phyloP scores from a whole-genome alignment of 2,888 invertebrate species.

The Melinaea marsaeus region DNA sequence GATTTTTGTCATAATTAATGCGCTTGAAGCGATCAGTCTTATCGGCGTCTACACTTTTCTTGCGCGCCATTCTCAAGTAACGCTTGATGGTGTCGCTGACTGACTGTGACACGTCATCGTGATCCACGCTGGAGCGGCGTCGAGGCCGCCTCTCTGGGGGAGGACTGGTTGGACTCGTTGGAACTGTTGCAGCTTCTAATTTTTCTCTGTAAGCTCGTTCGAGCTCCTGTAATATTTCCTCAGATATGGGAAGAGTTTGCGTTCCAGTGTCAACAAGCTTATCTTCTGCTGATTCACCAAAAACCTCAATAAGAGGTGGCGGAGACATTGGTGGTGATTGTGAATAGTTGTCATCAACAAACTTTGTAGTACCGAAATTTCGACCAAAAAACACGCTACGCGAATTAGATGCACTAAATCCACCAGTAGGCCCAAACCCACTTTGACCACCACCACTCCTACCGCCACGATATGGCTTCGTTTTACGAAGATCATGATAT shows the following conservation, averaged over 20 bases:
- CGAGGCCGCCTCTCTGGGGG: constrained; percentile 66
- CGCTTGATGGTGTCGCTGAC: constrained; percentile 92
- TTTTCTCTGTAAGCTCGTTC: constrained; percentile 68
- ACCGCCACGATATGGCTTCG: constrained; percentile 74
- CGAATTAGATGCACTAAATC: constrained; percentile 63
- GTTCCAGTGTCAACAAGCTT: constrained; percentile 73
- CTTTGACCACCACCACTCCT: constrained; percentile 53
- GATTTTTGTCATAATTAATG: constrained; percentile 91
- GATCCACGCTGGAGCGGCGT: constrained; percentile 87
- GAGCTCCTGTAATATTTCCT: constrained; percentile 72
- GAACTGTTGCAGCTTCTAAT: constrained; percentile 61
- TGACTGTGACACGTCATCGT: constrained; percentile 91
- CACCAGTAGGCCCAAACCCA: constrained; percentile 51
- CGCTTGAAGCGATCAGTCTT: constrained; percentile 90
- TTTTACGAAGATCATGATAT: constrained; percentile 84
- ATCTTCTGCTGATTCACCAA: constrained; percentile 78
- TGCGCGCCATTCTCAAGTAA: constrained; percentile 91
- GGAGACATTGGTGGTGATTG: constrained; percentile 75
- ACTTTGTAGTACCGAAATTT: constrained; percentile 44
- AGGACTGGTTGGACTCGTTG: constrained; percentile 65
- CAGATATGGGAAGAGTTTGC: constrained; percentile 80
- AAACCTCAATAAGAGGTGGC: constrained; percentile 83
- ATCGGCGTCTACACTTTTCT: constrained; percentile 89
- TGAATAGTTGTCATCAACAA: constrained; percentile 49
- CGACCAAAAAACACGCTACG: constrained; percentile 51